phyloP scores from a whole-genome alignment of 2,797 vertebrate genomes.

The Pseudomugil gertrudae region DNA sequence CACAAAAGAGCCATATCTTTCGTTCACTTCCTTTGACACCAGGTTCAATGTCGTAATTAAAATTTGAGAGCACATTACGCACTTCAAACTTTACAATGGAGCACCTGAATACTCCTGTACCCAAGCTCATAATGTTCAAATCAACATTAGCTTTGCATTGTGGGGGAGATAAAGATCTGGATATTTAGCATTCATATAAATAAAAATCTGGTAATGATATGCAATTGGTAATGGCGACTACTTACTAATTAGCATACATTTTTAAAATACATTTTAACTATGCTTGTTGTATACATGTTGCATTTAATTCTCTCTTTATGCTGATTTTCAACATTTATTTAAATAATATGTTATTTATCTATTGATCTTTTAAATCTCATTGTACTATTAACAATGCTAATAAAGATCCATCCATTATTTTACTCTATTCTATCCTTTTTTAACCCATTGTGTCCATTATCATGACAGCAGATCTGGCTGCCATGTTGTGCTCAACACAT shows the following conservation, averaged over 20 bases:
- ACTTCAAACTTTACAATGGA: constrained; percentile 23
- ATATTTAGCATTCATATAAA: constrained; percentile 7
- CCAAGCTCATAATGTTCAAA: constrained; percentile 20
- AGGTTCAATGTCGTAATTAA: constrained; percentile 44
- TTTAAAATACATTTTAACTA: not conserved
- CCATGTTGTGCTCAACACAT: too few relatives aligned
- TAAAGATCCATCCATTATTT: too few relatives aligned
- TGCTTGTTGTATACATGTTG: too few relatives aligned
- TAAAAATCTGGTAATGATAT: not conserved
- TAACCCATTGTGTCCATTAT: too few relatives aligned
- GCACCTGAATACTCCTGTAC: constrained; percentile 16
- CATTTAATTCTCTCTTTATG: too few relatives aligned
- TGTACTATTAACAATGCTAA: too few relatives aligned
- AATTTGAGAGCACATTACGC: constrained; percentile 33
- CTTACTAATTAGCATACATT: not conserved
- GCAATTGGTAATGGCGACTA: not conserved
- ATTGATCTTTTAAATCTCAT: too few relatives aligned
- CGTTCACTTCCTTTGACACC: constrained; percentile 14
- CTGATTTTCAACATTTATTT: too few relatives aligned
- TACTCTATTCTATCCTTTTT: too few relatives aligned
- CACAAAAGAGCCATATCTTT: constrained; percentile 29
- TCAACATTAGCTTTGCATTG: constrained; percentile 5
- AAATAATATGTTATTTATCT: too few relatives aligned
- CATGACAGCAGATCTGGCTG: too few relatives aligned
- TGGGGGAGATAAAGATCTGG: constrained; percentile 9